phyloP scores from a whole-genome alignment of 1,140 invertebrate species.

The Aphelenchoides besseyi region DNA sequence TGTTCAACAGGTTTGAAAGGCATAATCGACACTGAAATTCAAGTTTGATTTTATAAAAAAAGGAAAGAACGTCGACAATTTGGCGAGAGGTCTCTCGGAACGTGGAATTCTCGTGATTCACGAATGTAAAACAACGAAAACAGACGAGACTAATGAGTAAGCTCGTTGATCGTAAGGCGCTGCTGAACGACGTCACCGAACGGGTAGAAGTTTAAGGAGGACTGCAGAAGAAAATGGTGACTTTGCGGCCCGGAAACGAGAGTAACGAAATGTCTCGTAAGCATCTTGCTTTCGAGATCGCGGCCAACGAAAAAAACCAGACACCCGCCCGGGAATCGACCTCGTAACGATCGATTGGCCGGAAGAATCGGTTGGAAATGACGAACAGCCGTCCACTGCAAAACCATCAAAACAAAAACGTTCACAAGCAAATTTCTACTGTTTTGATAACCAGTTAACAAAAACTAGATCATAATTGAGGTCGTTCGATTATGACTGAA shows the following conservation, averaged over 20 bases:
- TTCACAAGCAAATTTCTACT: too few species aligned
- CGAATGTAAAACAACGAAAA: not conserved
- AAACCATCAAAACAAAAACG: too few species aligned
- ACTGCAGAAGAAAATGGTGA: not conserved
- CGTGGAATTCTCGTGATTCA: not conserved
- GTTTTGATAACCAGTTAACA: too few species aligned
- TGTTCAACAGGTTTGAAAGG: conserved; percentile 86
- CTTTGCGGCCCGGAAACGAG: not conserved
- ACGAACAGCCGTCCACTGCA: conserved; percentile 4
- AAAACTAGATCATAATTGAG: too few species aligned
- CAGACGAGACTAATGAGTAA: not conserved
- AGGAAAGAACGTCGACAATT: not conserved
- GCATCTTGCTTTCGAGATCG: not conserved
- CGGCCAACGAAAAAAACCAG: not conserved
- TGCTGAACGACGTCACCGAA: not conserved
- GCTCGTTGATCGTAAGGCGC: not conserved
- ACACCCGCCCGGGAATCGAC: not conserved
- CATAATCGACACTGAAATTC: conserved; percentile 1
- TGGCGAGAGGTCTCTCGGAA: not conserved
- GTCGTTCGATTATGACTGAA: too few species aligned
- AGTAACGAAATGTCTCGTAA: not conserved
- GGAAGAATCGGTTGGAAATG: not conserved
- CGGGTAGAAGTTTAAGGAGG: not conserved
- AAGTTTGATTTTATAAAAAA: not conserved
- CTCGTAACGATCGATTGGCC: not conserved